Percentiles rank a stretch among this genome's conserved stretches.
Evolutionary conservation across 2,113 vertebrate genomes (phyloP).

Genomic region (Eptesicus fuscus): DNA sequence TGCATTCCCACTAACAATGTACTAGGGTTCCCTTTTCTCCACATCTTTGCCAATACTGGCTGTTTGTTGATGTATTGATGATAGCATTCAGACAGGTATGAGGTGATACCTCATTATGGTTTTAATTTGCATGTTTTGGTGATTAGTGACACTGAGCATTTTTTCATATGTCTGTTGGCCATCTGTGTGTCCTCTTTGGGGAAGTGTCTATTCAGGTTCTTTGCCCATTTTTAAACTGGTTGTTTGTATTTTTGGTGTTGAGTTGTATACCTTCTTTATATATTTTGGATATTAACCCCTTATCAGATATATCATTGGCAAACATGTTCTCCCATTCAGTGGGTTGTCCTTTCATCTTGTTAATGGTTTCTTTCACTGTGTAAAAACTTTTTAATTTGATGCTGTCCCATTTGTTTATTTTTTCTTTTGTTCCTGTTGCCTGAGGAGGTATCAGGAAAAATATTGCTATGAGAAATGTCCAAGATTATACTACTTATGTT

Average conservation of each 20-base stretch:
- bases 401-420: neutral
- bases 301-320: neutral
- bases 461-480: neutral
- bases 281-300: neutral
- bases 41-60: neutral
- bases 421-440: neutral
- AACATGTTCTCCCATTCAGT: neutral
- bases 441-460: neutral
- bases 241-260: neutral
- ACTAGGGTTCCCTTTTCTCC: neutral
- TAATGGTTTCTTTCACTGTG: neutral
- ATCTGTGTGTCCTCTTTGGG: neutral
- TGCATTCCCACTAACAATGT: neutral
- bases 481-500: neutral
- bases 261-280: neutral
- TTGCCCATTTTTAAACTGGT: neutral
- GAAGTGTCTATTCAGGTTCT: neutral
- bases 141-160: neutral
- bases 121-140: neutral
- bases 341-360: neutral
- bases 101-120: neutral
- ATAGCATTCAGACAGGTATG: neutral
- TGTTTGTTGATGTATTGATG: neutral
- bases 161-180: neutral
- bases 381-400: neutral